Conservation (phyloP, 1,140 invertebrate genomes). For the Penaeus japonicus region DNA sequence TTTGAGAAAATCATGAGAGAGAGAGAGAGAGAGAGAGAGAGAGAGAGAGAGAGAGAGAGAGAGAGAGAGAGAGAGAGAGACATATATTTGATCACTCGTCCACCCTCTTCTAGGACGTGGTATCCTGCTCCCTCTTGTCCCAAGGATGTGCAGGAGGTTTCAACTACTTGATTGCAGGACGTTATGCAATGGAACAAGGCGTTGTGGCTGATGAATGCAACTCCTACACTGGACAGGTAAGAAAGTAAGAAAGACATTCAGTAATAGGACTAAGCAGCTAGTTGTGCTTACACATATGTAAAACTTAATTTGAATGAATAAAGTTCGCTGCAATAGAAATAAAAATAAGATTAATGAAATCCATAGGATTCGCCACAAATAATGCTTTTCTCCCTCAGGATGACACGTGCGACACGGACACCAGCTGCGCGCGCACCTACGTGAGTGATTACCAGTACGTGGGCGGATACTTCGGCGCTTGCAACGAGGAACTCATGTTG, state of each 20-base stretch:
- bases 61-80: too few species aligned
- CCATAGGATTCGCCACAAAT: neutral
- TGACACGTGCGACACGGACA: neutral
- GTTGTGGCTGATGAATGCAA: conserved; percentile 57
- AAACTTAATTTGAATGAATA: too few species aligned
- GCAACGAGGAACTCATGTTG: conserved; percentile 68
- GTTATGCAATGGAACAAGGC: conserved; percentile 66
- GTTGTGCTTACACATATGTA: too few species aligned
- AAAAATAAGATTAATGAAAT: neutral
- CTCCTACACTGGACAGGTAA: conserved; percentile 15
- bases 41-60: too few species aligned
- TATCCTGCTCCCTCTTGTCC: conserved; percentile 67
- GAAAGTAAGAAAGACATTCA: too few species aligned
- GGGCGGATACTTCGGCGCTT: conserved; percentile 64
- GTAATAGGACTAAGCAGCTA: too few species aligned
- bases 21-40: too few species aligned
- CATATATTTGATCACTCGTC: too few species aligned
- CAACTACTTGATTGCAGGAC: conserved; percentile 68
- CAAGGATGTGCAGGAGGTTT: conserved; percentile 69
- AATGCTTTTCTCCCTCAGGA: neutral
- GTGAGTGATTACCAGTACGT: conserved; percentile 68
- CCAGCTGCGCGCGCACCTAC: conserved; percentile 60
- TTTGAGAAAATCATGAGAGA: too few species aligned
- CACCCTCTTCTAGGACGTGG: conserved; percentile 67
- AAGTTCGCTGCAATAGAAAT: too few species aligned